Conservation (phyloP, 1,140 invertebrate genomes). For the Dendroctonus valens region DNA sequence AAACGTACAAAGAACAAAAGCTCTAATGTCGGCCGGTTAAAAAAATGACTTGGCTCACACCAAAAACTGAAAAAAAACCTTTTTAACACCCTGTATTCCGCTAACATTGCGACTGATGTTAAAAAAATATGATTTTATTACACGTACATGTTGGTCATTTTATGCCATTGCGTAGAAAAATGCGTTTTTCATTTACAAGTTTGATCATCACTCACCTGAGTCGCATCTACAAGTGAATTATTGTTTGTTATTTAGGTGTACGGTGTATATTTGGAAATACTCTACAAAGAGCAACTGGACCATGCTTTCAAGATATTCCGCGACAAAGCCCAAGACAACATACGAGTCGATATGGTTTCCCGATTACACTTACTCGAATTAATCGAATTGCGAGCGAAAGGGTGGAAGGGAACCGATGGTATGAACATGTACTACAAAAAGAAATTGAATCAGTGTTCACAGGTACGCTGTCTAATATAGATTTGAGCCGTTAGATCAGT, state of each 20-base stretch:
- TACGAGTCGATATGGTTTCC: conserved; percentile 72
- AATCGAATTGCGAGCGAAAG: conserved; percentile 82
- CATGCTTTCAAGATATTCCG: conserved; percentile 78
- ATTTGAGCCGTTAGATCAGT: not conserved
- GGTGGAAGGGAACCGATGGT: conserved; percentile 78
- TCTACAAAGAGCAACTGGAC: conserved; percentile 62
- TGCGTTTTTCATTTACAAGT: too few relatives aligned
- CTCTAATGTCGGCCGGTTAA: too few relatives aligned
- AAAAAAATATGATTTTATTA: too few relatives aligned
- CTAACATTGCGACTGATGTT: too few relatives aligned
- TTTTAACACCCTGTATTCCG: not conserved
- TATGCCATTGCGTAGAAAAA: too few relatives aligned
- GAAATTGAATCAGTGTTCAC: conserved; percentile 63
- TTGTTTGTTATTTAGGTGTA: conserved; percentile 43
- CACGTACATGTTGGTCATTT: too few relatives aligned
- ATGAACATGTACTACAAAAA: conserved; percentile 80
- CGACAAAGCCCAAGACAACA: conserved; percentile 80
- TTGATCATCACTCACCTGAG: too few relatives aligned
- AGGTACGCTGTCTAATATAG: conserved; percentile 32
- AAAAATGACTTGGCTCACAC: too few relatives aligned
- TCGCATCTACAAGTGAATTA: too few relatives aligned
- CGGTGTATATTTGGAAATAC: conserved; percentile 48
- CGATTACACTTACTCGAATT: conserved; percentile 82
- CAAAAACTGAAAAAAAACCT: not conserved
- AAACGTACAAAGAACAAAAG: too few relatives aligned